phyloP scores from a whole-genome alignment of 2,888 invertebrate genomes.

The Tetragonisca angustula region DNA sequence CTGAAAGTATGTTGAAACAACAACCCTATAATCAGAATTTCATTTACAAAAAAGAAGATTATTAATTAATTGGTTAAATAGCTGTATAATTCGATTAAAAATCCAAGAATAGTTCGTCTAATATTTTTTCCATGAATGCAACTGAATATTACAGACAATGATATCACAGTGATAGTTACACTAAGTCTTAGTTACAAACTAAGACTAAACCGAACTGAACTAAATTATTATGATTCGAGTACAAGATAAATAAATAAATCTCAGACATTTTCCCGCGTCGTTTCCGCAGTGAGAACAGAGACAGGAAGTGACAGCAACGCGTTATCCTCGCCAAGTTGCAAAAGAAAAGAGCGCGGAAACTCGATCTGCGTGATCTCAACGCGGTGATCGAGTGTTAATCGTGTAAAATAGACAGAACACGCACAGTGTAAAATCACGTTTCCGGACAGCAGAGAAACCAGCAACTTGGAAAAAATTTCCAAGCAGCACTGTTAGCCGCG shows the following conservation, averaged over 20 bases:
- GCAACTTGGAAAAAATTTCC: conserved; percentile 23
- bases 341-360: conserved; percentile 28
- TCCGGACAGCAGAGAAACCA: conserved; percentile 17
- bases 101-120: too few relatives aligned
- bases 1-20: too few relatives aligned
- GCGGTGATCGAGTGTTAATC: conserved; percentile 22
- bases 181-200: too few relatives aligned
- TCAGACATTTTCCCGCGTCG: neutral
- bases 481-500: conserved; percentile 21
- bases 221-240: neutral
- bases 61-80: too few relatives aligned
- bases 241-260: neutral
- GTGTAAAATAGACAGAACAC: neutral
- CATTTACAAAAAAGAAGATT: too few relatives aligned
- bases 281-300: neutral
- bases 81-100: too few relatives aligned
- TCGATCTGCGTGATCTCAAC: conserved; percentile 24
- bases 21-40: too few relatives aligned
- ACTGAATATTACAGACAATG: too few relatives aligned
- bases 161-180: too few relatives aligned
- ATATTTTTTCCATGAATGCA: too few relatives aligned
- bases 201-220: neutral
- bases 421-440: conserved; percentile 20
- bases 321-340: neutral
- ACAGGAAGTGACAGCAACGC: neutral